These are phyloP conservation scores for Uloborus diversus DNA, from an alignment of 1,140 invertebrate species.

Conservation along the genomic window DNA sequence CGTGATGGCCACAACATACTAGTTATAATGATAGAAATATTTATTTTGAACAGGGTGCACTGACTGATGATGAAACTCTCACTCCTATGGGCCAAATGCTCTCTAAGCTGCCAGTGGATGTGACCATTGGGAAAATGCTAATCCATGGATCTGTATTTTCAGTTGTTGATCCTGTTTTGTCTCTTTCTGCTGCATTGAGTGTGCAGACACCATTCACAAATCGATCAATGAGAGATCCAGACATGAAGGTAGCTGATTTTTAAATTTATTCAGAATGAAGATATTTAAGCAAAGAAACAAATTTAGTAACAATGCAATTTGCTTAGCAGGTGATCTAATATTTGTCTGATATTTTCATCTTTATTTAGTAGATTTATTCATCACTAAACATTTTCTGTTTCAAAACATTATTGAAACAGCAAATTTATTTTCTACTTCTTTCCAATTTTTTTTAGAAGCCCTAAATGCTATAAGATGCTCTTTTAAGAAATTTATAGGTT, in stretches of 20 bases:
- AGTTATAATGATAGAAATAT: neutral
- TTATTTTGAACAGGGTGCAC: constrained; percentile 74
- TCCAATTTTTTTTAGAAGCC: neutral
- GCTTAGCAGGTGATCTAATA: too few relatives aligned
- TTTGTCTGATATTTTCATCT: too few relatives aligned
- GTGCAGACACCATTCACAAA: constrained; percentile 94
- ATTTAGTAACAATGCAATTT: too few relatives aligned
- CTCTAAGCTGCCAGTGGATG: constrained; percentile 90
- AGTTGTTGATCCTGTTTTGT: constrained; percentile 81
- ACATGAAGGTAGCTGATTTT: constrained; percentile 72
- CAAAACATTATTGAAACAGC: neutral
- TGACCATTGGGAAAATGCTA: constrained; percentile 92
- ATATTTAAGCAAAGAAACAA: too few relatives aligned
- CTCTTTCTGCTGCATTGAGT: constrained; percentile 89
- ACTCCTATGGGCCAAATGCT: constrained; percentile 89
- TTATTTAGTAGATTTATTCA: too few relatives aligned
- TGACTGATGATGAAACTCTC: constrained; percentile 84
- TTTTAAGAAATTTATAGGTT: too few relatives aligned
- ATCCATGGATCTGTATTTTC: constrained; percentile 59
- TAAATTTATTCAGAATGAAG: too few relatives aligned
- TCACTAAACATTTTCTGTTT: too few relatives aligned
- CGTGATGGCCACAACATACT: too few relatives aligned
- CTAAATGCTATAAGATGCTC: too few relatives aligned
- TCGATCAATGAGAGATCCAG: constrained; percentile 82
- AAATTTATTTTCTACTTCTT: neutral